Evolutionary conservation across 2,888 invertebrate genomes (phyloP).

Genomic region (Dynastes maya): DNA sequence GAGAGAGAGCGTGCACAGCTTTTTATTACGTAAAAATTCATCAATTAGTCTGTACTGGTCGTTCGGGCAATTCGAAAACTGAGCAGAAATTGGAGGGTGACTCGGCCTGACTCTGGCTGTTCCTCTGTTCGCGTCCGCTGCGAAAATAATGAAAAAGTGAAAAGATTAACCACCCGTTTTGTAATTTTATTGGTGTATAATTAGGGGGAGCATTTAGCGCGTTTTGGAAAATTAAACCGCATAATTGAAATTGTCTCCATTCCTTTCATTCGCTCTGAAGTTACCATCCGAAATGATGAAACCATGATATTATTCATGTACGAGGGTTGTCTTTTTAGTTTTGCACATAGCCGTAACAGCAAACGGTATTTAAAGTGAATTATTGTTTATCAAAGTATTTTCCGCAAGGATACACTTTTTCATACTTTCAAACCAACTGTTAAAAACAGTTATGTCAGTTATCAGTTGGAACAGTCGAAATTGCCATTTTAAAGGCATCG

Average conservation of each 20-base stretch:
- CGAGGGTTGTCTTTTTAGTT: no score
- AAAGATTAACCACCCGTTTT: slow-evolving; percentile 44
- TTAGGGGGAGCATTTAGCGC: slow-evolving; percentile 42
- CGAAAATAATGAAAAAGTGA: slow-evolving; percentile 44
- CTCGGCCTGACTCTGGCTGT: slow-evolving; percentile 10
- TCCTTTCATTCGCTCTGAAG: background rate
- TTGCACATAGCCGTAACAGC: no score
- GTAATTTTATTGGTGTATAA: slow-evolving; percentile 47
- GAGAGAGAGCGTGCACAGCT: slow-evolving; percentile 28
- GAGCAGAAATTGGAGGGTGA: slow-evolving; percentile 27
- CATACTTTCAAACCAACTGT: no score
- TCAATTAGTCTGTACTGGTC: slow-evolving; percentile 44
- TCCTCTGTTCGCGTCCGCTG: background rate
- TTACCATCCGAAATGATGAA: background rate
- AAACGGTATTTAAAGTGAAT: no score
- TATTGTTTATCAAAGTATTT: no score
- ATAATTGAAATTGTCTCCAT: slow-evolving; percentile 45
- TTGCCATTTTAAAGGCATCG: no score
- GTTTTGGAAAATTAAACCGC: slow-evolving; percentile 39
- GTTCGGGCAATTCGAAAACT: slow-evolving; percentile 41
- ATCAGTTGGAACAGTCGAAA: no score
- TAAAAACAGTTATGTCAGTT: no score
- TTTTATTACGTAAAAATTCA: slow-evolving; percentile 42
- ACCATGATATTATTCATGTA: no score
- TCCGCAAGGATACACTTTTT: no score